Evolutionary conservation across 2,888 invertebrate genomes (phyloP), one percentile per base, ranked within the genome.

Genomic region (Nesidiocoris tenuis): DNA sequence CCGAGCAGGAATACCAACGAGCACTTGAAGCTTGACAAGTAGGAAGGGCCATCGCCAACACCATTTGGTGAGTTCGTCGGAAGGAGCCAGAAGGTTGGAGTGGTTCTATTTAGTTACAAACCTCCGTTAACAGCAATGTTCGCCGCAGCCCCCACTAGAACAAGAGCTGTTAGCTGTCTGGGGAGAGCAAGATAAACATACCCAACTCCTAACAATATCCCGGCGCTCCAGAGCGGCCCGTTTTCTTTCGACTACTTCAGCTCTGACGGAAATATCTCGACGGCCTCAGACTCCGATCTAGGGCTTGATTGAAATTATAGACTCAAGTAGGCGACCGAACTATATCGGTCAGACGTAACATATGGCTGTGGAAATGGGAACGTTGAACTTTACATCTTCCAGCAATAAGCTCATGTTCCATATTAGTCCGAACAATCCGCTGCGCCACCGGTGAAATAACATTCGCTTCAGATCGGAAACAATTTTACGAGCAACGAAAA

Each of bases 131-230:
- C 55, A 67, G 67, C 55, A 19, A 67, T 55, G 67, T 67, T 55
- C 54, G 55, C 56, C 21, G n/a, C 39, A 7, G 39, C 39, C 39
- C n/a, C 54, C 67, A 23, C 19, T 56, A 16, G 56, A 67, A 67
- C 56, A 55, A 67, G 56, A 54, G 56, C 56, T 21, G 67, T 55
- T 67, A 17, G 56, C n/a, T 19, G 12, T 17, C 55, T 54, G 56
- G 12, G 23, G 56, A 67, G 67, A 67, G 67, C 67, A 56, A 67
- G 67, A 67, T 56, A 67, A 67, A 67, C 56, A 67, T 67, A 67
- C 67, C 25, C 39, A 39, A 12, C 39, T 39, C 39, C 39, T 39
- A 12, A 3, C 39, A 39, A 39, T 12, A 39, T 39, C 39, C 39
- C 39, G 12, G 12, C 5, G 12, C 12, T 39, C 39, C 39, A 39